Conservation (phyloP, 1,140 invertebrate genomes). For the Nilaparvata lugens region DNA sequence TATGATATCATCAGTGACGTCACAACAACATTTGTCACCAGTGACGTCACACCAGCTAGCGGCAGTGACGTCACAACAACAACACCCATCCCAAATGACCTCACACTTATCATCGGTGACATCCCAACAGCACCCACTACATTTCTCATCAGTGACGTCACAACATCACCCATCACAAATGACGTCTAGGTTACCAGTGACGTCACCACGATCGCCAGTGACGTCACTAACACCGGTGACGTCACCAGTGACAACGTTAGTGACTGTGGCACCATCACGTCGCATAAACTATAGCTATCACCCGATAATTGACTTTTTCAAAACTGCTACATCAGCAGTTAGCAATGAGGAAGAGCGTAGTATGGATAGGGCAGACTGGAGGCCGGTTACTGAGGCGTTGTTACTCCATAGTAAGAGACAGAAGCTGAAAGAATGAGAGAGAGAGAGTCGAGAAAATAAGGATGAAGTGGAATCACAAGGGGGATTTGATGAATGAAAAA, state of each 20-base stretch:
- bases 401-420: too few species aligned
- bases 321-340: slow-evolving; percentile 16
- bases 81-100: not conserved
- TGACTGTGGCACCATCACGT: slow-evolving; percentile 33
- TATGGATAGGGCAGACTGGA: slow-evolving; percentile 21
- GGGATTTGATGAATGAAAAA: too few species aligned
- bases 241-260: too few species aligned
- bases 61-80: not conserved
- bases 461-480: too few species aligned
- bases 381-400: slow-evolving; percentile 19
- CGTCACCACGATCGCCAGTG: not conserved
- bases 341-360: slow-evolving; percentile 5
- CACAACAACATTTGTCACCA: slow-evolving; percentile 4
- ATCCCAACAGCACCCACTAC: not conserved
- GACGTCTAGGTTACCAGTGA: not conserved
- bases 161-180: not conserved
- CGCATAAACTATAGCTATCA: slow-evolving; percentile 72
- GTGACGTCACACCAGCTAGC: not conserved
- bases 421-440: too few species aligned
- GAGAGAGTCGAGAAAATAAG: too few species aligned
- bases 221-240: slow-evolving; percentile 26
- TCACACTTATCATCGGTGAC: not conserved
- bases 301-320: slow-evolving; percentile 76
- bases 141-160: not conserved
- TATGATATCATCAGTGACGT: slow-evolving; percentile 14